Percentiles rank a stretch among this genome's conserved stretches.
Evolutionary conservation across 2,888 invertebrate species (phyloP).

Genomic region (Bruchidius siliquastri): DNA sequence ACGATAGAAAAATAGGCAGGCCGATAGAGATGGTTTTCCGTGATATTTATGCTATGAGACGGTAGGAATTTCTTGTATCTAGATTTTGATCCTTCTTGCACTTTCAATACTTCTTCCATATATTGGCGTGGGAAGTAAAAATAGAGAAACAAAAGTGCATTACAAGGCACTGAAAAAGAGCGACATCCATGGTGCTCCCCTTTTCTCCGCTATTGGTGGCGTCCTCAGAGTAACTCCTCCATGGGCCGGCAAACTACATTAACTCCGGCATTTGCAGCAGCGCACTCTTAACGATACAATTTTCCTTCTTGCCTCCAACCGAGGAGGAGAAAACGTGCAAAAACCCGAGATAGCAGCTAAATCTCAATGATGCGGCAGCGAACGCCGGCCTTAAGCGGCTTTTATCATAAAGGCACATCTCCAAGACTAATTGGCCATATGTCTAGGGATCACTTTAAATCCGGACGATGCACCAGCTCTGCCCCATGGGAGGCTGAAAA

Average conservation of each 20-base stretch:
- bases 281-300: background rate
- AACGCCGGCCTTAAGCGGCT: conserved; percentile 5
- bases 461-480: conserved; percentile 17
- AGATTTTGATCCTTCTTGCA: no score
- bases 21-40: no score
- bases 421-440: conserved; percentile 31
- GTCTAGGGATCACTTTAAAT: conserved; percentile 35
- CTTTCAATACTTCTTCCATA: no score
- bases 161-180: no score
- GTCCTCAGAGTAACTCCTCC: background rate
- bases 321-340: background rate
- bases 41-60: no score
- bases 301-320: background rate
- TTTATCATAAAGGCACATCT: conserved; percentile 2
- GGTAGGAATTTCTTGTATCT: no score
- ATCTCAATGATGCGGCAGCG: conserved; percentile 2
- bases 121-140: no score
- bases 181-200: no score
- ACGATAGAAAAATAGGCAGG: no score
- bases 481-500: background rate
- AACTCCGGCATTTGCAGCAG: background rate
- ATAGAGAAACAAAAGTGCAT: no score
- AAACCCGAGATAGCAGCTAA: background rate
- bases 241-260: background rate
- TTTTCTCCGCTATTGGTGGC: background rate